Conservation (phyloP, 2,888 invertebrate species). For the Bombyx huttoni region DNA sequence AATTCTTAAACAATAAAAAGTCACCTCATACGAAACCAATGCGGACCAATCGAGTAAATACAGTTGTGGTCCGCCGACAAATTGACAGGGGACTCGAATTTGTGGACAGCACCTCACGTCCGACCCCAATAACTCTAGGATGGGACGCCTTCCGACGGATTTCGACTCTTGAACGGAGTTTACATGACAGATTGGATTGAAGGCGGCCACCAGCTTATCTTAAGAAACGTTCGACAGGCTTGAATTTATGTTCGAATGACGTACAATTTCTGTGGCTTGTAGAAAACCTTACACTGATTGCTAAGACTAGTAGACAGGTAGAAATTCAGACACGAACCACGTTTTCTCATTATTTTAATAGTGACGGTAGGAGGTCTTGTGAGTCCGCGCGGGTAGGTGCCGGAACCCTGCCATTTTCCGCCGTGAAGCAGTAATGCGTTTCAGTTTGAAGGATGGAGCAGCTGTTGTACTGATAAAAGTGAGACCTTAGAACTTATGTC, state of each 20-base stretch:
- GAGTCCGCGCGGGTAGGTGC: no score
- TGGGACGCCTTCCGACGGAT: not conserved
- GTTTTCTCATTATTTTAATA: no score
- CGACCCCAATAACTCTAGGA: slow-evolving; percentile 46
- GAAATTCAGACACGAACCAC: no score
- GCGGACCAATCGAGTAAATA: slow-evolving; percentile 19
- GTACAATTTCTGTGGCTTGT: not conserved
- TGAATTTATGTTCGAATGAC: not conserved
- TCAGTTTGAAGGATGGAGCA: no score
- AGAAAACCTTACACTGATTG: not conserved
- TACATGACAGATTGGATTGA: not conserved
- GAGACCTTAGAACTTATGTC: no score
- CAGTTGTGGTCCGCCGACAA: slow-evolving; percentile 27
- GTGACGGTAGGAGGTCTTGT: no score
- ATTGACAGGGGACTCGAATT: slow-evolving; percentile 51
- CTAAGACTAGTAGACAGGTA: no score
- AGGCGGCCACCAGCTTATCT: not conserved
- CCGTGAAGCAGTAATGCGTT: no score
- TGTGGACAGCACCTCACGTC: slow-evolving; percentile 44
- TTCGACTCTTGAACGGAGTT: not conserved
- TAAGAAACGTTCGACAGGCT: not conserved
- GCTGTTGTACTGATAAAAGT: no score
- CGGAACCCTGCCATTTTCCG: no score
- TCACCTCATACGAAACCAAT: slow-evolving; percentile 14
- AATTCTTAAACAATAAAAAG: slow-evolving; percentile 13